Conservation (phyloP, 2,113 vertebrate species). For the Nannobrachium achirus region DNA sequence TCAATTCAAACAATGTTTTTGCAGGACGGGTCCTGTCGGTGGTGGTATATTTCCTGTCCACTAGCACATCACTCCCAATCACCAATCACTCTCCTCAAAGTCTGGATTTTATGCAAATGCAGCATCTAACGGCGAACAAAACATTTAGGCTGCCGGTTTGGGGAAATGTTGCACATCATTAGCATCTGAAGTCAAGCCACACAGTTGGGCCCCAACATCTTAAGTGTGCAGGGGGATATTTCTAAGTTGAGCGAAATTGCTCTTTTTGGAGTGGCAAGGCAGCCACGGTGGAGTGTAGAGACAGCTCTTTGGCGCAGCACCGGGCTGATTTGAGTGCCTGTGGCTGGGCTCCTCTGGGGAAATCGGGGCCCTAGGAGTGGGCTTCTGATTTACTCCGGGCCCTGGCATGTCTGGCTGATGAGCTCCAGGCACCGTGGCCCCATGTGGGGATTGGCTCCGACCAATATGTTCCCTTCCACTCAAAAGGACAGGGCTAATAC, state of each 20-base stretch:
- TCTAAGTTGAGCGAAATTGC: constrained; percentile 15
- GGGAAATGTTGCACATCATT: neutral
- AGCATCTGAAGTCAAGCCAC: neutral
- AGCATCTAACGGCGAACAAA: neutral
- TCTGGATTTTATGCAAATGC: too few relatives aligned
- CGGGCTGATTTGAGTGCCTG: constrained; percentile 68
- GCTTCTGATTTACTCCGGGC: constrained; percentile 78
- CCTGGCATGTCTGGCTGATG: constrained; percentile 75
- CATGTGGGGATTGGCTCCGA: constrained; percentile 69
- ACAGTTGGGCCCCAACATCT: neutral
- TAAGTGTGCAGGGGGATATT: constrained; percentile 10
- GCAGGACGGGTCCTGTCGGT: too few relatives aligned
- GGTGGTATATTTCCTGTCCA: too few relatives aligned
- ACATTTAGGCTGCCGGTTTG: neutral
- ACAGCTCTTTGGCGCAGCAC: constrained; percentile 46
- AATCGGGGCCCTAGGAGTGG: constrained; percentile 70
- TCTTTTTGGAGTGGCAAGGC: constrained; percentile 27
- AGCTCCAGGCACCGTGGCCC: constrained; percentile 69
- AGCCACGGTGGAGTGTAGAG: constrained; percentile 41
- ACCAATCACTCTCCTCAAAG: too few relatives aligned
- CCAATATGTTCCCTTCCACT: constrained; percentile 76
- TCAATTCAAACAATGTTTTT: too few relatives aligned
- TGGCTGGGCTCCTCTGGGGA: constrained; percentile 74
- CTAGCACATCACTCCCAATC: too few relatives aligned
- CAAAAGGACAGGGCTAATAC: constrained; percentile 76